These are phyloP conservation scores for Urocynchramus pylzowi DNA, from an alignment of 2,113 vertebrate species.

Conservation along the genomic window DNA sequence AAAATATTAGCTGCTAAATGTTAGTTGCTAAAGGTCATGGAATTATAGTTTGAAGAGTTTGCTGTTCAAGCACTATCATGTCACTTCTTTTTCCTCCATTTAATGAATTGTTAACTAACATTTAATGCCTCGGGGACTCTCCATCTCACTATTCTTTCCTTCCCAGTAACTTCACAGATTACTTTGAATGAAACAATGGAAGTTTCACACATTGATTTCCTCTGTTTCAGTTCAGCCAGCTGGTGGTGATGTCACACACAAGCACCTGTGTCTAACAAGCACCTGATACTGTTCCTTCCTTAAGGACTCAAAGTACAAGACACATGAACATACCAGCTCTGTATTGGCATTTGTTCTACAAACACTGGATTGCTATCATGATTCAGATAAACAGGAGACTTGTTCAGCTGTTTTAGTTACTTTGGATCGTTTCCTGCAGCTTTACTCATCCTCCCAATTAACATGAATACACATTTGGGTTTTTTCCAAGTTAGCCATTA, in stretches of 20 bases:
- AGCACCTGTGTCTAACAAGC: background rate
- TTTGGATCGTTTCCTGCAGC: constrained; percentile 45
- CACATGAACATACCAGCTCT: background rate
- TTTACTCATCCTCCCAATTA: constrained; percentile 38
- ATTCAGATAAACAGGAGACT: constrained; percentile 2
- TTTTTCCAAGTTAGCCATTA: constrained; percentile 2
- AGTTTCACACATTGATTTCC: constrained; percentile 1
- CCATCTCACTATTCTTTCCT: background rate
- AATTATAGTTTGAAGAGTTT: background rate
- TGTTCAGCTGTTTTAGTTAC: constrained; percentile 27
- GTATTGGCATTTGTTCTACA: background rate
- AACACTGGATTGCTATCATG: background rate
- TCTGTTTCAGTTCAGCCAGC: background rate
- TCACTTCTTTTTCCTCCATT: constrained; percentile 16
- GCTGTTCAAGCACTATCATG: background rate
- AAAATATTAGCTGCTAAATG: background rate
- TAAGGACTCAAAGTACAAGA: background rate
- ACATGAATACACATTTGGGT: background rate
- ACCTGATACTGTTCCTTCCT: background rate
- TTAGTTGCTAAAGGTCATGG: constrained; percentile 35
- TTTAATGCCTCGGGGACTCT: background rate
- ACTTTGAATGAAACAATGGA: constrained; percentile 20
- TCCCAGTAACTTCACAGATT: background rate
- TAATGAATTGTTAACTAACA: background rate
- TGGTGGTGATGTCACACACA: constrained; percentile 28